Percentiles rank a stretch among this genome's conserved stretches.
These are phyloP conservation scores for Delphinus delphis DNA, from an alignment of 2,113 vertebrate species.

Conservation along the genomic window DNA sequence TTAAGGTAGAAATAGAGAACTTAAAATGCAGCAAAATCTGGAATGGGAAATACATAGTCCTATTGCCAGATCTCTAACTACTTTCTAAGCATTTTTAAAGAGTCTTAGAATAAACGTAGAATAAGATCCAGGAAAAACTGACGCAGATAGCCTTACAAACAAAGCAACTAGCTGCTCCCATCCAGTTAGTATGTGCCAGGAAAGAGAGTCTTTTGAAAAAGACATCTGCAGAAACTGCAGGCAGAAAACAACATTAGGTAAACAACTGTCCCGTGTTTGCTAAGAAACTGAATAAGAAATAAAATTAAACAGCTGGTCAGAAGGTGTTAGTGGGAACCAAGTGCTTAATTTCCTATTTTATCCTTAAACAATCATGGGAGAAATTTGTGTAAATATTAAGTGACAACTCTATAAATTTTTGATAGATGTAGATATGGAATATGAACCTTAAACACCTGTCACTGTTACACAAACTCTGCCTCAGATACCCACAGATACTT, in stretches of 20 bases:
- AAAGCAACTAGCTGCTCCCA: not conserved
- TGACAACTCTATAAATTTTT: not conserved
- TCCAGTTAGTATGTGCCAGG: not conserved
- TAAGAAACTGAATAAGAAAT: not conserved
- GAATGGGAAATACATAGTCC: not conserved
- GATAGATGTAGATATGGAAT: not conserved
- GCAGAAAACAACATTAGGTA: not conserved
- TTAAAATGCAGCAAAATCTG: not conserved
- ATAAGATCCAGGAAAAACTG: not conserved
- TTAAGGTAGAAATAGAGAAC: not conserved
- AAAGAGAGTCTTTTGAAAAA: not conserved
- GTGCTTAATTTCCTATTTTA: not conserved
- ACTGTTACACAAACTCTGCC: not conserved
- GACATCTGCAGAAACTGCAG: not conserved
- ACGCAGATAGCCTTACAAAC: not conserved
- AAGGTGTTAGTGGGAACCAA: not conserved
- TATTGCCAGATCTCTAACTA: not conserved
- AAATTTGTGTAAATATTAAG: not conserved
- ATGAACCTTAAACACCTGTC: not conserved
- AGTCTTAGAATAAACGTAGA: not conserved
- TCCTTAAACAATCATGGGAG: not conserved
- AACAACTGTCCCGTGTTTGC: not conserved
- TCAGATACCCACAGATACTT: not conserved
- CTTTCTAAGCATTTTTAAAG: not conserved
- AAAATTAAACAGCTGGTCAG: not conserved